Evolutionary conservation across 2,888 invertebrate genomes (phyloP), one percentile per base, ranked within the genome.

Genomic region (Ichneumoninae sp.): DNA sequence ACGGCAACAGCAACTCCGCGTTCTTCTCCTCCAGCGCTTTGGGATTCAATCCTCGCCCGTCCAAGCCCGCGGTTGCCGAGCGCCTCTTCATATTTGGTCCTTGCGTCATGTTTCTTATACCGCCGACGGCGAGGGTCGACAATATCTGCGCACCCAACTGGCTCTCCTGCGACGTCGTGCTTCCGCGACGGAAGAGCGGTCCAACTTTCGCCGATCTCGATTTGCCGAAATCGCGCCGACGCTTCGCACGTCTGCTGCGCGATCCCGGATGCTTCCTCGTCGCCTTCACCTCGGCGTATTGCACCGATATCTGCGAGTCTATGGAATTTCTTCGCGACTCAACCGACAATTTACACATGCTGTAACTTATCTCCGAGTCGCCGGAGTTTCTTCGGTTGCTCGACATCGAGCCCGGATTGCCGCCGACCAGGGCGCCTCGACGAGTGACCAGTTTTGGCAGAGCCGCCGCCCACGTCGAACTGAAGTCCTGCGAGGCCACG

Each of bases 401-500:
- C 2, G 95, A 95, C 30, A 94, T 94, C 0, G 95, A 95, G 71
- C 94, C 96, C 88, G 95, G 93, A 76, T 95, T 94, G 90, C 95
- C 95, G 91, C 96, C 95, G 84, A 96, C 96, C 13, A 98, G 94
- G 0, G 98, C 98, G 89, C 97, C 97, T 89, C 98, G 95, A 2
- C 98, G 95, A 7, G 96, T 96, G 0, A 98, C 96, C 91, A 98
- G 95, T 87, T 98, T 96, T 0, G 98, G 98, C 86, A 99, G 94
- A 87, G 98, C 98, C 76, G 97, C 98, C 57, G 98, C 98, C 98
- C 98, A 98, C 0, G 98, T 97, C 0, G 98, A 98, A 79, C 98
- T 98, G 74, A 98, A 95, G 89, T 98, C 98, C 87, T 97, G 97
- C 83, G 97, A 97, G 75, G 96, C 97, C 10, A 96, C 96, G 69